Evolutionary conservation across 1,140 invertebrate species (phyloP), one percentile per base, ranked within the genome.

Genomic region (Lordiphosa stackelbergi): DNA sequence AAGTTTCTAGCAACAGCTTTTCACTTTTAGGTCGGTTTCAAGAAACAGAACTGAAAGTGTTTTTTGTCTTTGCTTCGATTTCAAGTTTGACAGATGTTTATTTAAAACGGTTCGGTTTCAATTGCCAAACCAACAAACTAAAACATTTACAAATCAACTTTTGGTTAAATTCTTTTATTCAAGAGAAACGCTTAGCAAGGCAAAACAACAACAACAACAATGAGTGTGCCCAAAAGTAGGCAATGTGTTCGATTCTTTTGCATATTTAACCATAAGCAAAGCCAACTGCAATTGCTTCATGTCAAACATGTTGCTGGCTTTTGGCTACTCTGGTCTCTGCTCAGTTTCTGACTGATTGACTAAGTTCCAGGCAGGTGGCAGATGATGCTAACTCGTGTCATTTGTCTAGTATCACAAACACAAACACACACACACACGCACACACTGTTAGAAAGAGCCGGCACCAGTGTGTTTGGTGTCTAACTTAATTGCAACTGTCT

Each of bases 401-500:
- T 69, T 69, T 69, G 61, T 54, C 48, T 42, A 69, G 53, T 55
- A 71, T 68, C 49, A 55, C 54, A 13, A 10, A 43, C n/a, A 24
- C 37, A 41, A 34, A 55, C 11, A 28, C 8, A n/a, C 19, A 7
- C n/a, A 19, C 31, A 7, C 5, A 13, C 1, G 31, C 6, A 22
- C 34, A 16, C 48, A 46, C 38, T n/a, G n/a, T n/a, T n/a, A n/a
- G n/a, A n/a, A n/a, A n/a, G n/a, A n/a, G n/a, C 19, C 0, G 45
- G 8, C 38, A 16, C 16, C 16, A 43, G 31, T 43, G 11, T 46
- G 28, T 51, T 45, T 37, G 19, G 38, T 52, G 36, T 72, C 60
- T 59, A 73, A 77, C 73, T 77, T 83, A 83, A 83, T 84, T 81
- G 78, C 69, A 73, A 69, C 74, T 81, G 77, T 7, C 46, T 57